These are phyloP conservation scores for Megaceryle torquata DNA, from an alignment of 2,113 vertebrate species.

Conservation along the genomic window DNA sequence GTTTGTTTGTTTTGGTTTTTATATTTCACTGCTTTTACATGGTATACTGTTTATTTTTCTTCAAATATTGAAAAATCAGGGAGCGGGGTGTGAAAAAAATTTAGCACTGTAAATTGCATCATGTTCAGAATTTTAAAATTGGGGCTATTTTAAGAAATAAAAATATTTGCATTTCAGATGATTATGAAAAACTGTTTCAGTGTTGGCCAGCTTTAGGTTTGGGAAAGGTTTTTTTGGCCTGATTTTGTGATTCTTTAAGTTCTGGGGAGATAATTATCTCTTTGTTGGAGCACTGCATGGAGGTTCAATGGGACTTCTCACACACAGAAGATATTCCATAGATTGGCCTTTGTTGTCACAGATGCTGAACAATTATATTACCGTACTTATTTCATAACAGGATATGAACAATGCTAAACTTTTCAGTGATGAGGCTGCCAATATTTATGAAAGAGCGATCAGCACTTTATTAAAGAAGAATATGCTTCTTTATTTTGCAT, in stretches of 20 bases:
- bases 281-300: not conserved
- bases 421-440: constrained; percentile 98
- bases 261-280: not conserved
- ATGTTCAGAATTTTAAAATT: not conserved
- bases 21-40: not conserved
- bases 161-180: not conserved
- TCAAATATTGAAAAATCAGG: not conserved
- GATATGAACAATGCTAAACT: constrained; percentile 99
- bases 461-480: constrained; percentile 98
- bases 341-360: not conserved
- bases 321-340: not conserved
- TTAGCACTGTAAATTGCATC: not conserved
- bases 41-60: not conserved
- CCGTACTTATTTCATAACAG: constrained; percentile 70
- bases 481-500: constrained; percentile 99
- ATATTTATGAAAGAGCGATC: constrained; percentile 98
- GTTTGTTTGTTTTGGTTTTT: not conserved
- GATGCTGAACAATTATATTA: constrained; percentile 7
- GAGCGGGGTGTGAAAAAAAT: not conserved
- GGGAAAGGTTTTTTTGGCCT: not conserved
- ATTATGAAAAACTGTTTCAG: not conserved
- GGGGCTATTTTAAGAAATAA: not conserved
- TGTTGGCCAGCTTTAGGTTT: not conserved
- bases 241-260: not conserved
- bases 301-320: not conserved